A percentile compares a stretch with the other conserved stretches of the same genome.
phyloP scores from a whole-genome alignment of 2,888 invertebrate genomes.

The Standfussiana lucernea region DNA sequence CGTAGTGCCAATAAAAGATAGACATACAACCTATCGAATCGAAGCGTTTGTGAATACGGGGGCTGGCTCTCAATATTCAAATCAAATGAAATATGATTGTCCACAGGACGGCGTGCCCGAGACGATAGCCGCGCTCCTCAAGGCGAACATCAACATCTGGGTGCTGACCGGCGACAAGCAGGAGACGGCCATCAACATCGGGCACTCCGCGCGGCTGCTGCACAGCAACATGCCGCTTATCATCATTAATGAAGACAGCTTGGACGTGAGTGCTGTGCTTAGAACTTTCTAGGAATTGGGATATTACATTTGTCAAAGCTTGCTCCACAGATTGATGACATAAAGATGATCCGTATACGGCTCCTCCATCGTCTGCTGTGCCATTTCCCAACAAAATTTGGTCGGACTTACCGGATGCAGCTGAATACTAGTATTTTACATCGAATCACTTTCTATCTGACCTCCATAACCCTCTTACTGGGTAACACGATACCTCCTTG shows the following conservation, averaged over 20 bases:
- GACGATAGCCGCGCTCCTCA: conserved; percentile 97
- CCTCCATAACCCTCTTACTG: background rate
- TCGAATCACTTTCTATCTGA: background rate
- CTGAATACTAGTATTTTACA: background rate
- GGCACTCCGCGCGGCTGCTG: conserved; percentile 97
- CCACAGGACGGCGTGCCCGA: conserved; percentile 96
- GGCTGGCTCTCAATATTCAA: background rate
- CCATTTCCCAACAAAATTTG: background rate
- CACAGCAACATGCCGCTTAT: conserved; percentile 96
- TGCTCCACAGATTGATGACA: background rate
- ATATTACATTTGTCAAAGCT: background rate
- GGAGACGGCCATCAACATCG: conserved; percentile 99
- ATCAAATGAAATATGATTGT: background rate
- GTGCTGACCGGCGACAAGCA: conserved; percentile 99
- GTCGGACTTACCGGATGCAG: background rate
- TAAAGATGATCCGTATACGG: background rate
- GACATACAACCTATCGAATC: too few relatives aligned
- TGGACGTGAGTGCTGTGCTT: conserved; percentile 93
- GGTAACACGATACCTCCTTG: background rate
- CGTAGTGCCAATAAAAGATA: too few relatives aligned
- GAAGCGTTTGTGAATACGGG: too few relatives aligned
- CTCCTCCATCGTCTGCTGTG: background rate
- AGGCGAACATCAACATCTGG: conserved; percentile 99
- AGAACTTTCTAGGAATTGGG: background rate
- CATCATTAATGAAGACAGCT: conserved; percentile 96